Percentiles rank a stretch among this genome's conserved stretches.
Conservation (phyloP, 2,797 vertebrate genomes). For the Mormyrus hasselquistii region DNA sequence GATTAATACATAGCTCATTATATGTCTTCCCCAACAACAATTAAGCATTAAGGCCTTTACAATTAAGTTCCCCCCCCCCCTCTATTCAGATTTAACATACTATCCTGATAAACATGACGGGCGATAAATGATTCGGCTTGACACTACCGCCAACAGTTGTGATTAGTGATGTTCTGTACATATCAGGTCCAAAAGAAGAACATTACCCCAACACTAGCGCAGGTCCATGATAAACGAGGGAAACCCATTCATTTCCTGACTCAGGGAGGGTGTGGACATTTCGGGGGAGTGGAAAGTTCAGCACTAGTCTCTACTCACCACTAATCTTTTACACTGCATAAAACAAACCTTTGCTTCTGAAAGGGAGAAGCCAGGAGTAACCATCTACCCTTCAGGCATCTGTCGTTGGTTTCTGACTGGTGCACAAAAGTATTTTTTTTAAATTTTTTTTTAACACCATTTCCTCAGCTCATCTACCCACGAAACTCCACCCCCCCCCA, state of each 20-base stretch:
- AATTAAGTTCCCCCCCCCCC: background rate
- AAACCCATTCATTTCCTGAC: background rate
- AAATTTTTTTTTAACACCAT: background rate
- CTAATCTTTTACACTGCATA: background rate
- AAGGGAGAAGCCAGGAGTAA: background rate
- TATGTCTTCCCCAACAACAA: background rate
- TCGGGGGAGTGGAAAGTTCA: background rate
- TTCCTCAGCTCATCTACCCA: background rate
- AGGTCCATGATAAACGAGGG: background rate
- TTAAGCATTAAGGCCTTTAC: background rate
- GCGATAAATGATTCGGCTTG: background rate
- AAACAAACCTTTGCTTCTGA: background rate
- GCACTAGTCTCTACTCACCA: background rate
- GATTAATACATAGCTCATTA: background rate
- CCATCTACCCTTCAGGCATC: background rate
- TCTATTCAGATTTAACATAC: background rate
- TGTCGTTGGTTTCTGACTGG: background rate
- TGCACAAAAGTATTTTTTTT: background rate
- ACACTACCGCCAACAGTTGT: background rate
- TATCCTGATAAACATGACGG: background rate
- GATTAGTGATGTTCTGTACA: background rate
- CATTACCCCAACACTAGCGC: background rate
- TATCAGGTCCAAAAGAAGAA: background rate
- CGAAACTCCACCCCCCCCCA: background rate
- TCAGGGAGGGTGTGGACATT: background rate